These are phyloP conservation scores for Lymantria monacha DNA, from an alignment of 2,888 invertebrate genomes.

Conservation along the genomic window DNA sequence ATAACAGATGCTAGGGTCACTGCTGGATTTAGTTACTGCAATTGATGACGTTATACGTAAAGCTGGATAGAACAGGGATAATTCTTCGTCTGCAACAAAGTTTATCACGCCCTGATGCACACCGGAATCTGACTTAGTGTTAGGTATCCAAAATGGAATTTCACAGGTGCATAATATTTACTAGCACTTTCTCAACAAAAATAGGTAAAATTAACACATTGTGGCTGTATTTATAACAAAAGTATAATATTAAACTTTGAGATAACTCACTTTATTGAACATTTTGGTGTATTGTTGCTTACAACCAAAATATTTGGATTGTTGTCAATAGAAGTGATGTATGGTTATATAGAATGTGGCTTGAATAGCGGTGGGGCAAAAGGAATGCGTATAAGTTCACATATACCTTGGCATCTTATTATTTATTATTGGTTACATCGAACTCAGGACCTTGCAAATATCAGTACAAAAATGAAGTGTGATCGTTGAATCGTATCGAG, in stretches of 20 bases:
- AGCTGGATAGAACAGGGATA: too few species aligned
- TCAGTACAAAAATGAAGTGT: not conserved
- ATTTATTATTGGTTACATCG: not conserved
- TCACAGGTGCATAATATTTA: too few species aligned
- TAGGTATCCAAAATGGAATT: too few species aligned
- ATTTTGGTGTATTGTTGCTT: slow-evolving; percentile 51
- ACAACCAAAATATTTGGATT: slow-evolving; percentile 39
- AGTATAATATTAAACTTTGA: not conserved
- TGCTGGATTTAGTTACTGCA: too few species aligned
- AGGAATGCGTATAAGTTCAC: not conserved
- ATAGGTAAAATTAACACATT: too few species aligned
- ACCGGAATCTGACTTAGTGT: too few species aligned
- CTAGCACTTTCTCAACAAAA: too few species aligned
- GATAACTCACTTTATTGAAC: slow-evolving; percentile 59
- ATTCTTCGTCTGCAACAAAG: too few species aligned
- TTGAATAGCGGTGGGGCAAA: slow-evolving; percentile 28
- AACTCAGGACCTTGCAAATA: not conserved
- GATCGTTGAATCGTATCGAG: too few species aligned
- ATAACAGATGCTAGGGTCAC: too few species aligned
- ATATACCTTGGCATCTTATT: not conserved
- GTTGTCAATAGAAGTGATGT: slow-evolving; percentile 39
- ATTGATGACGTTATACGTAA: too few species aligned
- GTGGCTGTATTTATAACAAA: not conserved
- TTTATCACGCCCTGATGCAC: too few species aligned
- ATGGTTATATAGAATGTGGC: slow-evolving; percentile 32